Evolutionary conservation across 2,888 invertebrate species (phyloP).

Genomic region (Cylloceria caligata): DNA sequence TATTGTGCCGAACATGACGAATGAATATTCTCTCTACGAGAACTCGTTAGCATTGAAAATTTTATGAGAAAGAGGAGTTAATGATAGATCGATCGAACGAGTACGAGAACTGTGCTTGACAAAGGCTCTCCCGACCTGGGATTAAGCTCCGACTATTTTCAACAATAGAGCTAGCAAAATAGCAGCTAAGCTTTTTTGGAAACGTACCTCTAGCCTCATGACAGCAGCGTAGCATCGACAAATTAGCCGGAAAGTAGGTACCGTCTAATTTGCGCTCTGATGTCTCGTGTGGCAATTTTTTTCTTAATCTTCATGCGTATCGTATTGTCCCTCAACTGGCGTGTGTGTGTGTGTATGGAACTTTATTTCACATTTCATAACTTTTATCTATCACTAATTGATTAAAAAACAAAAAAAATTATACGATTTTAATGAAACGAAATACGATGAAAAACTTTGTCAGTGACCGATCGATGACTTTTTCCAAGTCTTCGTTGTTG

Average conservation of each 20-base stretch:
- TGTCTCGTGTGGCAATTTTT: constrained; percentile 78
- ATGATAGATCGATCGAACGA: constrained; percentile 64
- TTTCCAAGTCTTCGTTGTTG: constrained; percentile 52
- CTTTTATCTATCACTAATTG: constrained; percentile 53
- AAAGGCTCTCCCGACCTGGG: constrained; percentile 37
- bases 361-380: constrained; percentile 60
- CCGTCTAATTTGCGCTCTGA: constrained; percentile 80
- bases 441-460: constrained; percentile 42
- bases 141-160: constrained; percentile 45
- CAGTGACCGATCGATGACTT: constrained; percentile 36
- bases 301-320: constrained; percentile 81
- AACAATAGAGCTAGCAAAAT: constrained; percentile 70
- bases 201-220: constrained; percentile 83
- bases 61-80: constrained; percentile 48
- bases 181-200: constrained; percentile 80
- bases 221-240: constrained; percentile 81
- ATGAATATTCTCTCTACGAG: constrained; percentile 31
- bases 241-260: constrained; percentile 77
- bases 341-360: constrained; percentile 70
- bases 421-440: constrained; percentile 11
- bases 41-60: constrained; percentile 47
- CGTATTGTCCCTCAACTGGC: constrained; percentile 59
- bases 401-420: constrained; percentile 4
- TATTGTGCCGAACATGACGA: constrained; percentile 46
- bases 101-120: constrained; percentile 58